Conservation (phyloP, 2,797 vertebrate genomes). For the Alouatta caraya region DNA sequence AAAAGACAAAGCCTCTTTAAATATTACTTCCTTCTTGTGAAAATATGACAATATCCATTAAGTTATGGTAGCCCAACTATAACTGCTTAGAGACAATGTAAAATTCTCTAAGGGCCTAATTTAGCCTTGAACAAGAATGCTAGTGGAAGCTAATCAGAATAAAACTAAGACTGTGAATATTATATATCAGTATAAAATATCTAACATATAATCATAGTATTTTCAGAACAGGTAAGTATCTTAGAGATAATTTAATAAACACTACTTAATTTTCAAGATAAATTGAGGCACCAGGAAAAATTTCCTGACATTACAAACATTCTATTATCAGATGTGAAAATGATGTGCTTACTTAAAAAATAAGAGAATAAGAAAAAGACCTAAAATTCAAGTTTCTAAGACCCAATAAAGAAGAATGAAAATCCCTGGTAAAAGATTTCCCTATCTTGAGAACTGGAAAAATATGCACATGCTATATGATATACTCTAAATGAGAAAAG, state of each 20-base stretch:
- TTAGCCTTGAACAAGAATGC: conserved; percentile 26
- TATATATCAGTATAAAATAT: neutral
- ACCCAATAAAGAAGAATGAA: conserved; percentile 4
- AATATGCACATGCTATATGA: neutral
- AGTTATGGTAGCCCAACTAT: neutral
- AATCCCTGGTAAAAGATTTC: neutral
- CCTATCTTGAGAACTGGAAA: conserved; percentile 24
- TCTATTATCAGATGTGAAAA: conserved; percentile 40
- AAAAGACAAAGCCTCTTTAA: conserved; percentile 18
- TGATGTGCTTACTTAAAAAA: conserved; percentile 32
- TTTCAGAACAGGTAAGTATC: conserved; percentile 13
- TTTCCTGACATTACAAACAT: conserved; percentile 3
- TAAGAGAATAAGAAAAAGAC: neutral
- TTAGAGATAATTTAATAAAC: neutral
- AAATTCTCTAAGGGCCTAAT: conserved; percentile 30
- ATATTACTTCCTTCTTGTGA: conserved; percentile 39
- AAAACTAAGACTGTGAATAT: conserved; percentile 40
- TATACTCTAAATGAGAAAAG: conserved; percentile 10
- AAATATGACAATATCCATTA: neutral
- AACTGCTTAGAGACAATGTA: neutral
- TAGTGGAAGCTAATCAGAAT: conserved; percentile 36
- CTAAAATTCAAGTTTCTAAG: conserved; percentile 23
- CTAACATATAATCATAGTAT: neutral
- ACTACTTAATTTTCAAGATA: conserved; percentile 44
- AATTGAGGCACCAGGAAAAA: conserved; percentile 19